Evolutionary conservation across 2,113 vertebrate genomes (phyloP).

Genomic region (Piprites chloris): DNA sequence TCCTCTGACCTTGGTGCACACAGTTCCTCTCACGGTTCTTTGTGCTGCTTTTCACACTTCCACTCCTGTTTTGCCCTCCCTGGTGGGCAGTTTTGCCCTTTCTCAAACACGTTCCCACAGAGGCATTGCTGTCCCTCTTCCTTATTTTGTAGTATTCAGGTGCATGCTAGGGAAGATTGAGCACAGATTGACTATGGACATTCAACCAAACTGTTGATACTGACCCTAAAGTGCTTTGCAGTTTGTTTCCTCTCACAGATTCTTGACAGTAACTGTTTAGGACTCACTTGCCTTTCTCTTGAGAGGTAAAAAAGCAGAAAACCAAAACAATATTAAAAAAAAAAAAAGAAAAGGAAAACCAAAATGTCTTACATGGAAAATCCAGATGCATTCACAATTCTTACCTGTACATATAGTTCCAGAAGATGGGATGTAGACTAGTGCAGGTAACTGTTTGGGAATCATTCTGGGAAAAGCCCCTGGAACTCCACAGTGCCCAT

Average conservation of each 20-base stretch:
- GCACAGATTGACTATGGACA: background rate
- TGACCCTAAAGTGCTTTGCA: background rate
- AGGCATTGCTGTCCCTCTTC: background rate
- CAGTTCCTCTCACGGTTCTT: background rate
- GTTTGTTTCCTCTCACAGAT: background rate
- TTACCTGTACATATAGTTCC: background rate
- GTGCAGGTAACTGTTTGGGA: background rate
- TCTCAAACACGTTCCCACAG: background rate
- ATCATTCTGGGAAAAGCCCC: background rate
- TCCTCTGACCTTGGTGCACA: accelerated
- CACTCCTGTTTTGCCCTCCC: accelerated
- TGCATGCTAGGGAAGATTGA: background rate
- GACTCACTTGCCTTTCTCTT: background rate
- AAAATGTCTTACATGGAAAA: background rate
- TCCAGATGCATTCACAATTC: background rate
- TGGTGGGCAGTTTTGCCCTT: background rate
- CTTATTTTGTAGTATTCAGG: background rate
- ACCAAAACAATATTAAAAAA: background rate
- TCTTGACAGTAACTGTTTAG: background rate
- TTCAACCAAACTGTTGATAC: background rate
- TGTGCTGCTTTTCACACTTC: background rate
- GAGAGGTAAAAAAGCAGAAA: background rate
- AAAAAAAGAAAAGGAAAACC: background rate
- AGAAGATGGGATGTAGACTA: background rate
- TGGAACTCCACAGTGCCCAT: background rate